phyloP scores from a whole-genome alignment of 1,140 invertebrate species.

The Diorhabda carinulata region DNA sequence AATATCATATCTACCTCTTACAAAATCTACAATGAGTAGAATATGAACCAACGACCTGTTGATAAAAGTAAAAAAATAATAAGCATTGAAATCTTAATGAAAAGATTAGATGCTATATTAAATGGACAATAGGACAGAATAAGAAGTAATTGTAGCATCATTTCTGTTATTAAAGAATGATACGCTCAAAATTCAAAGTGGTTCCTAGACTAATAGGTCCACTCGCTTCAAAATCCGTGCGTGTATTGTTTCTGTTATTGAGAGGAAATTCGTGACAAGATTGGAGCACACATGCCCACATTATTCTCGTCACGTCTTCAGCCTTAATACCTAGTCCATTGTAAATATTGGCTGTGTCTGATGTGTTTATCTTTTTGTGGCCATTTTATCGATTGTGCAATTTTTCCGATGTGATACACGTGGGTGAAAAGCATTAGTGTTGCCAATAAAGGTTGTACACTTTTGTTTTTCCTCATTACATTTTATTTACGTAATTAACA shows the following conservation, averaged over 20 bases:
- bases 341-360: conserved; percentile 2
- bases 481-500: too few relatives aligned
- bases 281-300: background rate
- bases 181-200: background rate
- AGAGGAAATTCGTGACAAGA: background rate
- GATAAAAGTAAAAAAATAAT: too few relatives aligned
- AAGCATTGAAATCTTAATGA: too few relatives aligned
- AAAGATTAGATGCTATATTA: too few relatives aligned
- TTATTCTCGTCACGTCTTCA: background rate
- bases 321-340: conserved; percentile 1
- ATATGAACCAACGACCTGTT: too few relatives aligned
- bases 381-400: background rate
- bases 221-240: background rate
- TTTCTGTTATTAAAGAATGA: too few relatives aligned
- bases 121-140: too few relatives aligned
- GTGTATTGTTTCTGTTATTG: background rate
- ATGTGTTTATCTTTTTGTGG: conserved; percentile 2
- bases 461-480: too few relatives aligned
- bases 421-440: background rate
- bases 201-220: background rate
- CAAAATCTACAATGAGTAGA: too few relatives aligned
- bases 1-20: too few relatives aligned
- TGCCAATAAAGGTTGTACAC: background rate
- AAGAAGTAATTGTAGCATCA: too few relatives aligned
- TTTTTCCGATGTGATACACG: background rate